Percentiles rank a stretch among this genome's conserved stretches.
Evolutionary conservation across 1,140 invertebrate genomes (phyloP).

Genomic region (Conus ventricosus): DNA sequence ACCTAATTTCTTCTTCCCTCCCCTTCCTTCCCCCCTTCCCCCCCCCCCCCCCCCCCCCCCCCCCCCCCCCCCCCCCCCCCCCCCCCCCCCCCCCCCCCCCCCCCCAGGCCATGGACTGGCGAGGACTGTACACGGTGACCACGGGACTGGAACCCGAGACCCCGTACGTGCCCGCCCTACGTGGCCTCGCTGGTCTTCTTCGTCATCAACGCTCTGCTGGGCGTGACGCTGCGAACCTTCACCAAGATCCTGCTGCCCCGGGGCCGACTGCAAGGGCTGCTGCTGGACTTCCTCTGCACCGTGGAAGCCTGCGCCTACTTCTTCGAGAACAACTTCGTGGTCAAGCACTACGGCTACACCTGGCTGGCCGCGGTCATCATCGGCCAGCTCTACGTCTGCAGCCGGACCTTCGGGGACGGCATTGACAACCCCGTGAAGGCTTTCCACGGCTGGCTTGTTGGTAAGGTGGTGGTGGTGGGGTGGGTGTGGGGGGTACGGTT

Average conservation of each 20-base stretch:
- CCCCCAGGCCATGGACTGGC: slow-evolving; percentile 49
- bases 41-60: not conserved
- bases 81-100: not conserved
- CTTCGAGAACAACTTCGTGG: slow-evolving; percentile 70
- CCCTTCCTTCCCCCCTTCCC: not conserved
- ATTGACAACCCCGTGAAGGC: slow-evolving; percentile 68
- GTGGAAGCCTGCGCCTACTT: slow-evolving; percentile 70
- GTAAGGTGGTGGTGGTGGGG: not conserved
- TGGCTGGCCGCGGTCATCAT: slow-evolving; percentile 65
- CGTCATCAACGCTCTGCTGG: slow-evolving; percentile 56
- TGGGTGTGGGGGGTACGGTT: not conserved
- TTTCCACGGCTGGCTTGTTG: slow-evolving; percentile 41
- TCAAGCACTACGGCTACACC: slow-evolving; percentile 63
- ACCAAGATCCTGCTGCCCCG: slow-evolving; percentile 52
- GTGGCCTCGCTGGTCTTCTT: slow-evolving; percentile 64
- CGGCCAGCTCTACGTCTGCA: slow-evolving; percentile 61
- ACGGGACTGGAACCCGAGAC: slow-evolving; percentile 48
- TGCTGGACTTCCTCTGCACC: slow-evolving; percentile 63
- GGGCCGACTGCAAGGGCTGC: slow-evolving; percentile 36
- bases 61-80: no score
- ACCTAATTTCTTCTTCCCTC: not conserved
- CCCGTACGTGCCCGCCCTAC: slow-evolving; percentile 60
- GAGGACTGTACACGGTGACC: slow-evolving; percentile 43
- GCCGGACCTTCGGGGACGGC: slow-evolving; percentile 61
- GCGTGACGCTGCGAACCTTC: slow-evolving; percentile 54